Evolutionary conservation across 2,113 vertebrate species (phyloP).

Genomic region (Numenius arquata): DNA sequence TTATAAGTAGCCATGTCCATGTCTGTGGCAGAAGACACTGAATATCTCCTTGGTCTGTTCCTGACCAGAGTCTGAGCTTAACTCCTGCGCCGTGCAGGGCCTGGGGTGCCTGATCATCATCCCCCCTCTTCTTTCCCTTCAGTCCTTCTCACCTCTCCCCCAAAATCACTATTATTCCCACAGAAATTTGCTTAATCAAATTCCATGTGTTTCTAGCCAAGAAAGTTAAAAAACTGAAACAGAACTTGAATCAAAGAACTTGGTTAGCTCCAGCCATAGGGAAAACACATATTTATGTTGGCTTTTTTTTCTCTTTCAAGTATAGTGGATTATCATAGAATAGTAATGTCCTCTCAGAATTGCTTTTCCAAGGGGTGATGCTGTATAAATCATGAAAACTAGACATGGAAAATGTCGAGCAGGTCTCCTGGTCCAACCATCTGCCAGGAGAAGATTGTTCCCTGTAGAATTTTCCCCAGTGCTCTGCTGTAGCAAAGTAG

Average conservation of each 20-base stretch:
- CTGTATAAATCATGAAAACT: conserved; percentile 45
- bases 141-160: neutral
- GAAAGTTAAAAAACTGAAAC: neutral
- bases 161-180: neutral
- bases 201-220: neutral
- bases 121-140: neutral
- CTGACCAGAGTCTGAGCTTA: neutral
- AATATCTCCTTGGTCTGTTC: neutral
- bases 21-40: neutral
- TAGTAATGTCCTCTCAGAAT: neutral
- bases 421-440: conserved; percentile 30
- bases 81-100: neutral
- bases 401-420: conserved; percentile 22
- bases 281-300: neutral
- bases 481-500: neutral
- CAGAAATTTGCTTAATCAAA: neutral
- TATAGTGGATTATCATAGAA: neutral
- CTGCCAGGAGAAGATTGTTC: conserved; percentile 40
- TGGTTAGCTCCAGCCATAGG: neutral
- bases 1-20: neutral
- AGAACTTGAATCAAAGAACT: neutral
- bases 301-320: neutral
- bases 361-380: conserved; percentile 19
- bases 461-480: conserved; percentile 34
- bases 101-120: too few species aligned